A percentile compares a stretch with the other conserved stretches of the same genome.
Conservation (phyloP, 1,140 invertebrate species). For the Musca vetustissima region DNA sequence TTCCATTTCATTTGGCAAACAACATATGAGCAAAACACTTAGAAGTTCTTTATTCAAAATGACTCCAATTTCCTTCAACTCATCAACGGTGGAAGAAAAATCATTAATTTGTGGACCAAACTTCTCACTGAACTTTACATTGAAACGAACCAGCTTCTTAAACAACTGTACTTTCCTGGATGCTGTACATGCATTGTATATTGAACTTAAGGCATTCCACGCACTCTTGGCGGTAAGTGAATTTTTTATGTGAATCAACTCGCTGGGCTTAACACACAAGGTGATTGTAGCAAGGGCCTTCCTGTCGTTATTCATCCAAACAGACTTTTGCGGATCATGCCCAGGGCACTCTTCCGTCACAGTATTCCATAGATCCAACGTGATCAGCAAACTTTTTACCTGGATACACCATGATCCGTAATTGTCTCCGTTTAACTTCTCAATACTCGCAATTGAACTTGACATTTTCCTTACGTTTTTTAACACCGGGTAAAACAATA, state of each 20-base stretch:
- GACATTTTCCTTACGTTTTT: background rate
- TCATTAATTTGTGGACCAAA: conserved; percentile 23
- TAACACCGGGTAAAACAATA: no score
- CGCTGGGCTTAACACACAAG: conserved; percentile 19
- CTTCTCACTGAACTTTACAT: conserved; percentile 15
- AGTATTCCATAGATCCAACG: conserved; percentile 19
- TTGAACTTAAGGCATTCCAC: conserved; percentile 6
- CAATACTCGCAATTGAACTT: conserved; percentile 2
- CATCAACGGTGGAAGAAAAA: conserved; percentile 18
- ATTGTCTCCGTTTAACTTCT: conserved; percentile 12
- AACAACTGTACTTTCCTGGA: conserved; percentile 26
- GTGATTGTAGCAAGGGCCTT: conserved; percentile 25
- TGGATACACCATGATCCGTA: conserved; percentile 10
- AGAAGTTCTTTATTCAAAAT: conserved; percentile 19
- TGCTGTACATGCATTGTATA: conserved; percentile 22
- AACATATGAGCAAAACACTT: conserved; percentile 14
- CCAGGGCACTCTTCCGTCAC: background rate
- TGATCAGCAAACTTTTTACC: conserved; percentile 20
- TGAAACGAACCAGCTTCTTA: conserved; percentile 24
- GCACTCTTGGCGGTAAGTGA: conserved; percentile 18
- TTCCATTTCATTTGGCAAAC: conserved; percentile 27
- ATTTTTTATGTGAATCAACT: conserved; percentile 25
- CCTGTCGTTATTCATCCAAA: background rate
- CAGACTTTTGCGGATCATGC: background rate
- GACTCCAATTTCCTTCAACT: conserved; percentile 20